Evolutionary conservation across 2,797 vertebrate genomes (phyloP).

Genomic region (Phataginus tetradactyla): DNA sequence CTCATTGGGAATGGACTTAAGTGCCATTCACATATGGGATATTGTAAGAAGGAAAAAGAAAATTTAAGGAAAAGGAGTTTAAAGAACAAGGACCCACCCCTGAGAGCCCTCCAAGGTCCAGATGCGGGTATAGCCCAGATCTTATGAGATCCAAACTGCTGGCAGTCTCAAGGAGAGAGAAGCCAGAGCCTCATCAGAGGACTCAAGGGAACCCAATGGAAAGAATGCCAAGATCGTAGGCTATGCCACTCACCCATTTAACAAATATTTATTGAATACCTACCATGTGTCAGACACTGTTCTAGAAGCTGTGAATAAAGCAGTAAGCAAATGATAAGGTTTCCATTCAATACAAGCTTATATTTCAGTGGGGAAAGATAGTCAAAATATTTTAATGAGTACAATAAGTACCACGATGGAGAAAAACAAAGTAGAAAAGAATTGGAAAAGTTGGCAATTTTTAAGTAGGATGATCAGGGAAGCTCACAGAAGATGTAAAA

Average conservation of each 20-base stretch:
- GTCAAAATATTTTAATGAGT: neutral
- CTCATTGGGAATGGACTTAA: neutral
- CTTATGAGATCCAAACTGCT: neutral
- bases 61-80: neutral
- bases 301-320: neutral
- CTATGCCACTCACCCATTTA: neutral
- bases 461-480: neutral
- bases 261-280: constrained; percentile 23
- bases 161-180: neutral
- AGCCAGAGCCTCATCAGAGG: neutral
- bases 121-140: neutral
- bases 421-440: constrained; percentile 27
- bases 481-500: neutral
- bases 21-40: neutral
- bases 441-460: neutral
- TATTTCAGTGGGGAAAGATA: neutral
- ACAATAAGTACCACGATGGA: neutral
- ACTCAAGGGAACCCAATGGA: neutral
- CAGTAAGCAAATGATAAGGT: constrained; percentile 2
- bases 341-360: neutral
- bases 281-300: neutral
- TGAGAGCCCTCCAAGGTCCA: neutral
- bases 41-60: neutral
- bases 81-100: neutral
- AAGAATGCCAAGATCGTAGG: constrained; percentile 8